Evolutionary conservation across 1,140 invertebrate genomes (phyloP).

Genomic region (Pseudomyrmex pallidus): DNA sequence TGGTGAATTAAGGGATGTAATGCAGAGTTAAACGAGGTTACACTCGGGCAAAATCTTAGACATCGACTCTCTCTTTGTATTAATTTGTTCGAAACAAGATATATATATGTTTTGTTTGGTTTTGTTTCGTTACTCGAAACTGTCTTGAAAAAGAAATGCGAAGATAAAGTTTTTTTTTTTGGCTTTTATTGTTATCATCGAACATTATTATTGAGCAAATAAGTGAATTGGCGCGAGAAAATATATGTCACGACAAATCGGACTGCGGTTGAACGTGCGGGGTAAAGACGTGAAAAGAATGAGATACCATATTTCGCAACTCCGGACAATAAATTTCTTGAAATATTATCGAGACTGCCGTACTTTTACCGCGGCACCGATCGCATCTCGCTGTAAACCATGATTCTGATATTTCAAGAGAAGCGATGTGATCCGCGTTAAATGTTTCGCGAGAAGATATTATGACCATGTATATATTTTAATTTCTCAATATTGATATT

Average conservation of each 20-base stretch:
- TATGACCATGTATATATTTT: neutral
- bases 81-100: slow-evolving; percentile 31
- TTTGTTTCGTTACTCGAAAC: neutral
- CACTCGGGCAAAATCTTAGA: slow-evolving; percentile 27
- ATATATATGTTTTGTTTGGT: slow-evolving; percentile 5
- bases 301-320: slow-evolving; percentile 25
- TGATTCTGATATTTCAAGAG: slow-evolving; percentile 24
- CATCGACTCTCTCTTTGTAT: slow-evolving; percentile 27
- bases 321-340: slow-evolving; percentile 50
- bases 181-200: no score
- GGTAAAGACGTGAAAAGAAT: slow-evolving; percentile 11
- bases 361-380: slow-evolving; percentile 45
- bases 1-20: slow-evolving; percentile 58
- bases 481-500: neutral
- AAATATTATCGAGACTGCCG: slow-evolving; percentile 27
- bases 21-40: slow-evolving; percentile 61
- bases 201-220: slow-evolving; percentile 20
- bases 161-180: no score
- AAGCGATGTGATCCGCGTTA: slow-evolving; percentile 22
- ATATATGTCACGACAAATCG: neutral
- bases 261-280: neutral
- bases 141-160: no score
- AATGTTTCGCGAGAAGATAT: slow-evolving; percentile 14
- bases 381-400: slow-evolving; percentile 49
- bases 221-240: neutral